Conservation (phyloP, 2,113 vertebrate species). For the Miniopterus natalensis region DNA sequence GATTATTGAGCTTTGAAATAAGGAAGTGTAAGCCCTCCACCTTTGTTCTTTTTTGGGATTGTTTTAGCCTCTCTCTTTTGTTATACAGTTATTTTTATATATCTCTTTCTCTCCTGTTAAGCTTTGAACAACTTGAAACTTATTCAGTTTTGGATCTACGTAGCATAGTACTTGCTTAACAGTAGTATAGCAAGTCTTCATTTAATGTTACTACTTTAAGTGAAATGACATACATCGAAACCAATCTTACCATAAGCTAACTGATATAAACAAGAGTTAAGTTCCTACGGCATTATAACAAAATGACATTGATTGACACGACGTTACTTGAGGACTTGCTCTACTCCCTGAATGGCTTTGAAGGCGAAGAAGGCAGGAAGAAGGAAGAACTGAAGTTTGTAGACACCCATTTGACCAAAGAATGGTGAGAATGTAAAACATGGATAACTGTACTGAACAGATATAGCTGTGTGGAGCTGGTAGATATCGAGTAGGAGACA, state of each 20-base stretch:
- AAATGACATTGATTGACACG: not conserved
- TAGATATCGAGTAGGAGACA: not conserved
- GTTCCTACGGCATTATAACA: not conserved
- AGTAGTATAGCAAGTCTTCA: not conserved
- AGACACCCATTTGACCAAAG: not conserved
- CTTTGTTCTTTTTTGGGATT: slow-evolving; percentile 28
- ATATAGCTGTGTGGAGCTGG: not conserved
- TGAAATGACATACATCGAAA: not conserved
- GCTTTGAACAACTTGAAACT: not conserved
- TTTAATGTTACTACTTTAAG: not conserved
- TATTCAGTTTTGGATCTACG: not conserved
- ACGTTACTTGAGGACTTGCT: not conserved
- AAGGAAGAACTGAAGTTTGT: not conserved
- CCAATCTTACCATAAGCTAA: not conserved
- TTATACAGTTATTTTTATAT: not conserved
- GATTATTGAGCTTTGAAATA: slow-evolving; percentile 19
- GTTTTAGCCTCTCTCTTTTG: not conserved
- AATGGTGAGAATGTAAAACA: not conserved
- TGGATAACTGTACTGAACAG: not conserved
- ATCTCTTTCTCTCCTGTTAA: not conserved
- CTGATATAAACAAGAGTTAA: not conserved
- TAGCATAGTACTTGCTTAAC: not conserved
- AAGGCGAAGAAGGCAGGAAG: not conserved
- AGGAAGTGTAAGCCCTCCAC: not conserved
- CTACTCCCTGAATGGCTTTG: not conserved